Conservation (phyloP, 2,888 invertebrate species). For the Drosophila leonis region DNA sequence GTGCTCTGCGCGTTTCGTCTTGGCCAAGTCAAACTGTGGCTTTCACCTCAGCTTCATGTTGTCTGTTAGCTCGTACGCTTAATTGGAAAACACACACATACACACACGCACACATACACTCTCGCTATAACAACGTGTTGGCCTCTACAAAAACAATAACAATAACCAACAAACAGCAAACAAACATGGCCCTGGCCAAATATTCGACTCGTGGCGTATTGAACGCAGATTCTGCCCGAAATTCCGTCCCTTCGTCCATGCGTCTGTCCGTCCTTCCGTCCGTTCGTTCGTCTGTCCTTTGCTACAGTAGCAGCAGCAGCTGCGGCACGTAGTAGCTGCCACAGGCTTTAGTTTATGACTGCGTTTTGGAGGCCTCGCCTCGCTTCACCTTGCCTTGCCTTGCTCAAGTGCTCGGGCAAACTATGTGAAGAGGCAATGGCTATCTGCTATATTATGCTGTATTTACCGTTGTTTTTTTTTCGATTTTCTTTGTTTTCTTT, state of each 20-base stretch:
- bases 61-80: slow-evolving; percentile 69
- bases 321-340: slow-evolving; percentile 40
- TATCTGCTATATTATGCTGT: slow-evolving; percentile 9
- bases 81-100: slow-evolving; percentile 71
- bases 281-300: slow-evolving; percentile 1
- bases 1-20: slow-evolving; percentile 24
- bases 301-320: slow-evolving; percentile 22
- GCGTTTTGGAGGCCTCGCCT: slow-evolving; percentile 1
- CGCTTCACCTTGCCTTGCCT: neutral
- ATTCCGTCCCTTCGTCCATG: neutral
- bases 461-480: slow-evolving; percentile 2
- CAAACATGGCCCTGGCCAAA: slow-evolving; percentile 37
- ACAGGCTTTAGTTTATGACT: slow-evolving; percentile 35
- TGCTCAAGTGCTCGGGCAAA: slow-evolving; percentile 4
- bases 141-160: slow-evolving; percentile 44
- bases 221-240: slow-evolving; percentile 17
- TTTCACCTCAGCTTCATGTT: slow-evolving; percentile 69
- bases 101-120: slow-evolving; percentile 1
- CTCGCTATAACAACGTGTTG: slow-evolving; percentile 56
- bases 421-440: slow-evolving; percentile 11
- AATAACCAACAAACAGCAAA: slow-evolving; percentile 20
- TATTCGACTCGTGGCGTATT: slow-evolving; percentile 33
- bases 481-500: slow-evolving; percentile 2
- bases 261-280: neutral
- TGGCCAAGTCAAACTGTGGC: slow-evolving; percentile 50